Conservation (phyloP, 2,797 vertebrate species). For the Chaunax sp. region DNA sequence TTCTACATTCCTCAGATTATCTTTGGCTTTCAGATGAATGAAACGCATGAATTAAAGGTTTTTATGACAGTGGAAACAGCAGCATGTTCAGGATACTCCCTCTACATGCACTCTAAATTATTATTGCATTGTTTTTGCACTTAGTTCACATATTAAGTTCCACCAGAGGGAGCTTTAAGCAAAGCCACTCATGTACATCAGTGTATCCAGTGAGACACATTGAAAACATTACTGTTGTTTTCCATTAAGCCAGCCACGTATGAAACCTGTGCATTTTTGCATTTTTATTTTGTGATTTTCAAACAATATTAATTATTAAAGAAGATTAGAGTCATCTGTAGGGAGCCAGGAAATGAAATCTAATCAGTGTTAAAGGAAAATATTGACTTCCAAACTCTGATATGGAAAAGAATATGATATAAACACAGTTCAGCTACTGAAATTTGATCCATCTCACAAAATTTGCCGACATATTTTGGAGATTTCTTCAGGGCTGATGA, state of each 20-base stretch:
- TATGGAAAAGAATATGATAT: too few relatives aligned
- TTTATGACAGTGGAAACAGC: not conserved
- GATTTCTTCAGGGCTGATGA: constrained; percentile 12
- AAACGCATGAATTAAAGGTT: not conserved
- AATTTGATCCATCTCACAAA: not conserved
- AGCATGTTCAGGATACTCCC: not conserved
- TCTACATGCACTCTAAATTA: too few relatives aligned
- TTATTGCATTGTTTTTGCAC: not conserved
- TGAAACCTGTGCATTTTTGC: not conserved
- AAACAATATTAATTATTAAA: not conserved
- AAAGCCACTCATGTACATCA: constrained; percentile 42
- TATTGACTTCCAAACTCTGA: too few relatives aligned
- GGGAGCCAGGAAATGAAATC: constrained; percentile 20
- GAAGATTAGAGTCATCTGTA: constrained; percentile 6
- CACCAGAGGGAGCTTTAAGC: constrained; percentile 74
- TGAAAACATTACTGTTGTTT: not conserved
- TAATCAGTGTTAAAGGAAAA: not conserved
- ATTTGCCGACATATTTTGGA: constrained; percentile 20
- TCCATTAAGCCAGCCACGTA: not conserved
- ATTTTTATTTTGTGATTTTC: not conserved
- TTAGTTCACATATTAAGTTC: constrained; percentile 20
- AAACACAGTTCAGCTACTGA: not conserved
- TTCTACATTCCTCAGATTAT: not conserved
- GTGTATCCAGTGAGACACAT: not conserved
- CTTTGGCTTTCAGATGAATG: constrained; percentile 1